These are phyloP conservation scores for Apodemia zela DNA, from an alignment of 2,888 invertebrate species.

Conservation along the genomic window DNA sequence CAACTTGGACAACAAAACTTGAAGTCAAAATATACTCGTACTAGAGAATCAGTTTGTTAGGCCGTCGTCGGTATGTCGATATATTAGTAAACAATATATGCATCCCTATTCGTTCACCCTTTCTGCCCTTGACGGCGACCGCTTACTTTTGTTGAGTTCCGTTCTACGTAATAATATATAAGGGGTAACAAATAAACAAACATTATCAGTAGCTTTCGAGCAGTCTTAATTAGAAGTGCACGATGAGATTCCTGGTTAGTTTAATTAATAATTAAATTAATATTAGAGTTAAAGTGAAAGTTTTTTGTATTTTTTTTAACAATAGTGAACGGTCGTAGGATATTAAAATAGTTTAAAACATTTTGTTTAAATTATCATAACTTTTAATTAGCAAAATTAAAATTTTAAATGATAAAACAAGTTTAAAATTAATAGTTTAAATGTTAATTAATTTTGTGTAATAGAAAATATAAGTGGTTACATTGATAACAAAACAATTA, in stretches of 20 bases:
- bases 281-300: neutral
- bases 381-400: no score
- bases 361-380: no score
- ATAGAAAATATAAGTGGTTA: no score
- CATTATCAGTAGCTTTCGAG: slow-evolving; percentile 8
- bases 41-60: no score
- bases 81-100: neutral
- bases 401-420: no score
- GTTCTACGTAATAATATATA: slow-evolving; percentile 64
- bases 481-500: no score
- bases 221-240: slow-evolving; percentile 8
- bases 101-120: slow-evolving; percentile 61
- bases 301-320: neutral
- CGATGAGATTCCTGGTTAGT: slow-evolving; percentile 16
- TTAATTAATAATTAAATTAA: neutral
- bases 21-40: no score
- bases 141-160: slow-evolving; percentile 63
- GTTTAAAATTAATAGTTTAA: no score
- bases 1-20: no score
- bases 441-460: no score
- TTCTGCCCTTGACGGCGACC: slow-evolving; percentile 67
- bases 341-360: no score
- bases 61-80: neutral
- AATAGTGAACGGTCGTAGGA: no score
- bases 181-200: slow-evolving; percentile 51